Evolutionary conservation across 2,113 vertebrate species (phyloP), one percentile per base, ranked within the genome.

Genomic region (Paramisgurnus dabryanus): DNA sequence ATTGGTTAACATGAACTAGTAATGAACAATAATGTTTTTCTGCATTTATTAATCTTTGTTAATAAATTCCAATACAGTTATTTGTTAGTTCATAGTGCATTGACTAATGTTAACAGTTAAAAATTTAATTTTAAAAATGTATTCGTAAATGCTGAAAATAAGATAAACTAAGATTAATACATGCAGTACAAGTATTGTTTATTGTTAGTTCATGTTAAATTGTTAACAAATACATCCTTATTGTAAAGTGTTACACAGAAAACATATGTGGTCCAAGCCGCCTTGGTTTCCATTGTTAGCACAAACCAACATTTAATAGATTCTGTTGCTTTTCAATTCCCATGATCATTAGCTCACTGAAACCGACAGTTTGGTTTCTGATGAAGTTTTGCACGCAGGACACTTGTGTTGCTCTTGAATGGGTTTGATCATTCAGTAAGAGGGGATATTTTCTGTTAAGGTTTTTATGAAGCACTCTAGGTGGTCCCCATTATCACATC

Each of bases 401-500:
- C 47, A 64, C 73, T 49, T 63, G 27, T 77, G n/a, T 5, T 47
- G 61, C 40, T 58, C 27, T 60, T 64, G 15, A 71, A 39, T 70
- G 47, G 47, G 13, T 76, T 65, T 76, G 58, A 64, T 64, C 45
- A 53, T 71, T 53, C 43, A n/a, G 0, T 58, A 18, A 58, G 65
- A 15, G 40, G 11, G 34, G n/a, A 50, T 53, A 45, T 13, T 41
- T 61, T 17, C 53, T 55, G 68, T 65, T 58, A 45, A 57, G 50
- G 11, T 79, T 43, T 47, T 18, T 80, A 7, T 34, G 47, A 70
- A 50, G 61, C 68, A 27, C 34, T 72, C 34, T 18, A 65, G 45
- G 39, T 64, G 34, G 77, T 63, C 13, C 41, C 45, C 9, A 57
- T 73, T 80, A 79, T 63, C 78, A 71, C 67, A 71, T 70, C 41